These are phyloP conservation scores for Theretra japonica DNA, from an alignment of 2,888 invertebrate genomes.

Conservation along the genomic window DNA sequence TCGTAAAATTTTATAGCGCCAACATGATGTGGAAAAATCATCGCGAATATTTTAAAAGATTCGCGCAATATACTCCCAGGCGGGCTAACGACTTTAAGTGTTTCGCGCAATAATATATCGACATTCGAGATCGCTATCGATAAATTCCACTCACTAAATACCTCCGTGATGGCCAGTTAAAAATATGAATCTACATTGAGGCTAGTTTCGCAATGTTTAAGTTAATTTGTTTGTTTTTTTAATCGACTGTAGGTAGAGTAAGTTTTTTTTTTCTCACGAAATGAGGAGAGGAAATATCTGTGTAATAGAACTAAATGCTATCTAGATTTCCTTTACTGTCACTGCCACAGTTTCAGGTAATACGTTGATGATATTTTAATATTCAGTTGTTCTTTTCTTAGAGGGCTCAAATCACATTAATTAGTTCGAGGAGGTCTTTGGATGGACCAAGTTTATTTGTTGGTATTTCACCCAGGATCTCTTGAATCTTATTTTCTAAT, in stretches of 20 bases:
- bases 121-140: constrained; percentile 29
- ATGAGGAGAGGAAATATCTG: too few species aligned
- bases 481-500: too few species aligned
- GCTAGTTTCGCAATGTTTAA: not conserved
- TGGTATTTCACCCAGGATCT: too few species aligned
- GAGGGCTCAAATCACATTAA: too few species aligned
- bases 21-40: constrained; percentile 49
- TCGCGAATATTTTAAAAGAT: constrained; percentile 49
- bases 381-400: too few species aligned
- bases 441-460: too few species aligned
- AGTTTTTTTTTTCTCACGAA: not conserved
- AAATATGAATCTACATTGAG: not conserved
- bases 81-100: constrained; percentile 37
- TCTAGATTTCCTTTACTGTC: too few species aligned
- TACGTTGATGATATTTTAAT: too few species aligned
- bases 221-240: constrained; percentile 11
- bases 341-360: too few species aligned
- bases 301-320: too few species aligned
- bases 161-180: not conserved
- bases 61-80: constrained; percentile 37
- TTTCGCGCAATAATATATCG: constrained; percentile 42
- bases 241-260: too few species aligned
- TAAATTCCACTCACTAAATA: constrained; percentile 36
- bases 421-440: too few species aligned
- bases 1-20: constrained; percentile 72